These are phyloP conservation scores for Caenorhabditis becei DNA, from an alignment of 2,888 invertebrate species.

Conservation along the genomic window DNA sequence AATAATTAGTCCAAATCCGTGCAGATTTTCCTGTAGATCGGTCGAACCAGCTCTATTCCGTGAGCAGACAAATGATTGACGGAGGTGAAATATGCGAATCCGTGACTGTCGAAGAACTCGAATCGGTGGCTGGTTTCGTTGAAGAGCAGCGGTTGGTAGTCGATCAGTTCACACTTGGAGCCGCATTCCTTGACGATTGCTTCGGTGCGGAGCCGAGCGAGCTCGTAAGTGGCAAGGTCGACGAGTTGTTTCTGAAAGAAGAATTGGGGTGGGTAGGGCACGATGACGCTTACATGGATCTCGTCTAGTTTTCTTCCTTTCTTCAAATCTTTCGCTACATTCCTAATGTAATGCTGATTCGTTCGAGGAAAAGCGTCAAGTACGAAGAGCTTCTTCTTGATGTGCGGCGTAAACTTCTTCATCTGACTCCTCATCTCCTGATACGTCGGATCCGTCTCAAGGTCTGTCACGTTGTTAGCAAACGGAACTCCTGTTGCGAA, in stretches of 20 bases:
- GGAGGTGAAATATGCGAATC: conserved; percentile 36
- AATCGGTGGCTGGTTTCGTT: conserved; percentile 18
- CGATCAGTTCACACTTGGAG: conserved; percentile 46
- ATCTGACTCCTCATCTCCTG: conserved; percentile 40
- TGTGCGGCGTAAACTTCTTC: conserved; percentile 25
- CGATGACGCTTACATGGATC: conserved; percentile 19
- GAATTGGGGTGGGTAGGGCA: neutral
- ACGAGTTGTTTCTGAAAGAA: conserved; percentile 25
- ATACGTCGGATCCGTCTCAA: conserved; percentile 37
- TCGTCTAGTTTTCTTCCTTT: conserved; percentile 16
- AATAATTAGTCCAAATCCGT: conserved; percentile 8
- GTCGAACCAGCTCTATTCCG: conserved; percentile 38
- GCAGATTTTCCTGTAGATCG: conserved; percentile 39
- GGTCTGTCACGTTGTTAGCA: conserved; percentile 18
- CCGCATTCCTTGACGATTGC: conserved; percentile 38
- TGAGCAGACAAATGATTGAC: conserved; percentile 46
- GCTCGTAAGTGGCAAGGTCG: neutral
- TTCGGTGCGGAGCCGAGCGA: conserved; percentile 34
- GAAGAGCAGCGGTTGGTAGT: conserved; percentile 25
- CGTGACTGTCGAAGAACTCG: conserved; percentile 34
- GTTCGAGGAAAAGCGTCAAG: conserved; percentile 43
- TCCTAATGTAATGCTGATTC: conserved; percentile 2
- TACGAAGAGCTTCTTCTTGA: conserved; percentile 49
- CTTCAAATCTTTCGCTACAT: conserved; percentile 37
- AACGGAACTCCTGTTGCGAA: conserved; percentile 31